These are phyloP conservation scores for Etheostoma spectabile DNA, from an alignment of 2,113 vertebrate species.

Conservation along the genomic window DNA sequence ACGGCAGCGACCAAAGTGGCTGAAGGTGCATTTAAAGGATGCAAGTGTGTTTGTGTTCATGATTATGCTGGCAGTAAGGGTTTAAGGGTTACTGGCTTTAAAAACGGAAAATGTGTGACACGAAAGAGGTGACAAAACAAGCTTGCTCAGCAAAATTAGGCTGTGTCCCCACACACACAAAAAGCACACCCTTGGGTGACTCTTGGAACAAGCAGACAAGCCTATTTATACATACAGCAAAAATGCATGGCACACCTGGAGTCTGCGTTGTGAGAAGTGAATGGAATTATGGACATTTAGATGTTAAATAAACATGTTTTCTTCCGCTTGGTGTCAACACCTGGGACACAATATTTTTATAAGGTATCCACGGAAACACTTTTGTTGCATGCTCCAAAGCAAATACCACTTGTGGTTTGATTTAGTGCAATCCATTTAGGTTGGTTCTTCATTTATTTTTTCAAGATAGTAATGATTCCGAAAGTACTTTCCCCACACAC, in stretches of 20 bases:
- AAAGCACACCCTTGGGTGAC: constrained; percentile 58
- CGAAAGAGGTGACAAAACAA: constrained; percentile 63
- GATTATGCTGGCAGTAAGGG: constrained; percentile 50
- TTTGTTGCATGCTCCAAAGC: constrained; percentile 49
- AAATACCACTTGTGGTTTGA: constrained; percentile 35
- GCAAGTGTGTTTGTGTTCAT: constrained; percentile 47
- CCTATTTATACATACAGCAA: constrained; percentile 14
- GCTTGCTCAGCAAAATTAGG: constrained; percentile 71
- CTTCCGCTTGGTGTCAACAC: constrained; percentile 32
- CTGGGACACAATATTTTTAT: constrained; percentile 37
- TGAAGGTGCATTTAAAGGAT: constrained; percentile 61
- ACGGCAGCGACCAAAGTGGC: constrained; percentile 25
- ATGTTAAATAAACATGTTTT: constrained; percentile 61
- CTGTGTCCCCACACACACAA: constrained; percentile 32
- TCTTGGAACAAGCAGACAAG: constrained; percentile 45
- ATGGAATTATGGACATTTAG: constrained; percentile 43
- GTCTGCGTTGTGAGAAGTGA: constrained; percentile 27
- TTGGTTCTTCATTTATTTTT: constrained; percentile 64
- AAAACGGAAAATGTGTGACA: constrained; percentile 79
- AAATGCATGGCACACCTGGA: constrained; percentile 37
- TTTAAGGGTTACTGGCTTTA: constrained; percentile 66
- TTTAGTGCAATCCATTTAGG: constrained; percentile 36
- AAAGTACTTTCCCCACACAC: constrained; percentile 53
- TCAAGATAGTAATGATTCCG: constrained; percentile 54
- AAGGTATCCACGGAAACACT: constrained; percentile 30